Evolutionary conservation across 1,140 invertebrate genomes (phyloP).

Genomic region (Orius insidiosus): DNA sequence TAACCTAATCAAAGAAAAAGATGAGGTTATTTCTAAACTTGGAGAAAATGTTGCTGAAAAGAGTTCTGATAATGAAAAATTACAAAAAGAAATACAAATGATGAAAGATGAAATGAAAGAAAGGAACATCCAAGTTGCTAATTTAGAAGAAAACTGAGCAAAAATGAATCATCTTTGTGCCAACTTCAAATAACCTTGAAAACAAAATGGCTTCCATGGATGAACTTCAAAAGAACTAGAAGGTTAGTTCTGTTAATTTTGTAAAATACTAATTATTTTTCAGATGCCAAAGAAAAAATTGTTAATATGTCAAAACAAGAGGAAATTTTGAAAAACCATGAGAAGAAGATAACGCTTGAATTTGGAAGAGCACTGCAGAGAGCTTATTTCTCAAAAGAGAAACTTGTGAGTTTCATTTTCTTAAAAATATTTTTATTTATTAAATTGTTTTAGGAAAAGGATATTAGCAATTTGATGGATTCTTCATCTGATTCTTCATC

Average conservation of each 20-base stretch:
- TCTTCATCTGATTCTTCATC: slow-evolving; percentile 18
- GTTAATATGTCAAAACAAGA: no score
- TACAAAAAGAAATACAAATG: slow-evolving; percentile 28
- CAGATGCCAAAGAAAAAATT: no score
- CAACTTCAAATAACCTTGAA: no score
- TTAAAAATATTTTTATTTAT: no score
- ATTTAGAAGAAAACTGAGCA: slow-evolving; percentile 1
- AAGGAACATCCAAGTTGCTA: background rate
- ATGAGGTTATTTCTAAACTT: no score
- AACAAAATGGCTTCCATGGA: no score
- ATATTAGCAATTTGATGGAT: no score
- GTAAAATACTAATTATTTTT: no score
- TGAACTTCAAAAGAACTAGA: no score
- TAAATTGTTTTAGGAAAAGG: no score
- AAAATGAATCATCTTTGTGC: background rate
- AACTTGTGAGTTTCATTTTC: background rate
- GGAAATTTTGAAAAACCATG: no score
- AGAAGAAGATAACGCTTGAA: slow-evolving; percentile 26
- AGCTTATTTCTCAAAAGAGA: background rate
- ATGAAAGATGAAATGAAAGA: slow-evolving; percentile 21
- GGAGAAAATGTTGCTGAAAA: background rate
- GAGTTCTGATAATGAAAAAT: slow-evolving; percentile 26
- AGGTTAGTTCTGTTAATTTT: no score
- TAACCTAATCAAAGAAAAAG: background rate
- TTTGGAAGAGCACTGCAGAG: slow-evolving; percentile 21